These are phyloP conservation scores for Luperina nickerlii DNA, from an alignment of 2,888 invertebrate genomes.

Conservation along the genomic window DNA sequence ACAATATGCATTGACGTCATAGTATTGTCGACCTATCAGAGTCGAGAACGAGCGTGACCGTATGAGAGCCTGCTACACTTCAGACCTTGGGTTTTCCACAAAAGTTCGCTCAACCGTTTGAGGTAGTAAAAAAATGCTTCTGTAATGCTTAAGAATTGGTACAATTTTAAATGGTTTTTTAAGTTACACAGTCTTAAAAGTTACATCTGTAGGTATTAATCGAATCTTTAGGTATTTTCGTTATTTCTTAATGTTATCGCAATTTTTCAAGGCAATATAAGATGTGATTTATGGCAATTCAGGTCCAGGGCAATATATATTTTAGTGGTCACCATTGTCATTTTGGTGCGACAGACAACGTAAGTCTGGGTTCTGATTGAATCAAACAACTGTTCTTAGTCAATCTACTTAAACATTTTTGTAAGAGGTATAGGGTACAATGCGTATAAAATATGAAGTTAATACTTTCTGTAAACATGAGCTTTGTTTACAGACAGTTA, in stretches of 20 bases:
- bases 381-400: not conserved
- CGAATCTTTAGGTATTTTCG: not conserved
- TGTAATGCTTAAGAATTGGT: conserved; percentile 56
- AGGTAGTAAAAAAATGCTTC: conserved; percentile 47
- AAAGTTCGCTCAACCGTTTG: conserved; percentile 64
- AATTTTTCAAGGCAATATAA: not conserved
- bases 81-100: conserved; percentile 85
- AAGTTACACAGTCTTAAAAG: conserved; percentile 29
- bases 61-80: conserved; percentile 75
- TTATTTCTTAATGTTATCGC: not conserved
- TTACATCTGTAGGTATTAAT: not conserved
- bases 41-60: conserved; percentile 72
- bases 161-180: conserved; percentile 47
- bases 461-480: not conserved
- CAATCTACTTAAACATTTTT: not conserved
- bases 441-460: too few species aligned
- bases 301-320: not conserved
- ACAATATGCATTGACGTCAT: conserved; percentile 73
- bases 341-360: not conserved
- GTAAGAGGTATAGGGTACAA: not conserved
- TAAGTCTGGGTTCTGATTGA: not conserved
- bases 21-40: conserved; percentile 64
- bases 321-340: not conserved
- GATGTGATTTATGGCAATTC: not conserved
- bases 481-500: not conserved